A percentile compares a stretch with the other conserved stretches of the same genome.
These are phyloP conservation scores for Metridium senile DNA, from an alignment of 92 coral and sea anemone species.

Conservation along the genomic window DNA sequence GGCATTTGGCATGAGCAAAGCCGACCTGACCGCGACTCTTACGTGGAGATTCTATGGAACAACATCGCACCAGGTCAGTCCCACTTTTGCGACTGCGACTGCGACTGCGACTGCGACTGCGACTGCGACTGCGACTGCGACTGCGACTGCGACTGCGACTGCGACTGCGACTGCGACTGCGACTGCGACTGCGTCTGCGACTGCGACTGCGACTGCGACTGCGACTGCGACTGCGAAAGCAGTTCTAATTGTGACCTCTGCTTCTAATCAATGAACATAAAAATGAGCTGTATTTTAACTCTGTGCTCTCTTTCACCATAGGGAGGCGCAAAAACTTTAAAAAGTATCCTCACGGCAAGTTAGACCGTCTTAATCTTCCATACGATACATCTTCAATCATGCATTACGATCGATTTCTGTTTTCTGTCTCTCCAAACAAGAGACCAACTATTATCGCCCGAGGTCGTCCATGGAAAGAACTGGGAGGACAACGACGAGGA, in stretches of 20 bases:
- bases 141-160: not conserved
- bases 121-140: not conserved
- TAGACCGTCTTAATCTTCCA: slow-evolving; percentile 55
- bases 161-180: not conserved
- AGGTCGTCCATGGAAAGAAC: slow-evolving; percentile 62
- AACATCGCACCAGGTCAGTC: slow-evolving; percentile 61
- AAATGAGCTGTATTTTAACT: too few relatives aligned
- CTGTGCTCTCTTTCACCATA: not conserved
- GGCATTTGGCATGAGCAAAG: slow-evolving; percentile 87
- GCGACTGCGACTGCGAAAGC: not conserved
- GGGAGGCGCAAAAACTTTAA: slow-evolving; percentile 58
- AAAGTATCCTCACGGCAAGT: slow-evolving; percentile 70
- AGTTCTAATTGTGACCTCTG: not conserved
- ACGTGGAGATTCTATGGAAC: slow-evolving; percentile 62
- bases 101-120: not conserved
- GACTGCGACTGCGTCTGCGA: not conserved
- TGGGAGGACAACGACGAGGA: slow-evolving; percentile 80
- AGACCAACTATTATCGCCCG: slow-evolving; percentile 77
- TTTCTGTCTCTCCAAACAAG: slow-evolving; percentile 27
- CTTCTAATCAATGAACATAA: too few relatives aligned
- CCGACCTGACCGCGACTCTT: slow-evolving; percentile 63
- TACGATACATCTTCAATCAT: slow-evolving; percentile 74
- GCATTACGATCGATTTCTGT: slow-evolving; percentile 79
- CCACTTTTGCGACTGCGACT: not conserved
- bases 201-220: not conserved